Evolutionary conservation across 2,888 invertebrate species (phyloP), one percentile per base, ranked within the genome.

Genomic region (Ctena decussata): DNA sequence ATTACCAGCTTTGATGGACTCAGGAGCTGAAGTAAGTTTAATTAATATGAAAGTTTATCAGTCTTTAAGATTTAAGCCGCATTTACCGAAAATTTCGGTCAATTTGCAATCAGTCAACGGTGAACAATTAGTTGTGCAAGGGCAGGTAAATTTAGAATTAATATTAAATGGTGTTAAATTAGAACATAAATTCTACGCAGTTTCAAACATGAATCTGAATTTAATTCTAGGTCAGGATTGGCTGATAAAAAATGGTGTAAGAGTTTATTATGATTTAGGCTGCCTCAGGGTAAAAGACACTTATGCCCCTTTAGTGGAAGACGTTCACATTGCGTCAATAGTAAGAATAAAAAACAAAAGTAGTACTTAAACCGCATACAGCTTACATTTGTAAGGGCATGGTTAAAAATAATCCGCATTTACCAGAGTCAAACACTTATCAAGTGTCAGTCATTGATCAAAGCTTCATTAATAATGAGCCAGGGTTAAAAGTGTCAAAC

Each of bases 231-330:
- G 72, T 44, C 8, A 24, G 41, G 44, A 72, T 18, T 72, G 72
- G 72, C 44, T 72, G 72, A 41, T 30, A 44, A 1, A 72, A n/a
- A 72, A 72, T 21, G 30, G 30, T 44, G 41, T 72, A 18, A 72
- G 72, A 21, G 44, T 72, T 30, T 72, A 72, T 41, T 35, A 35
- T 32, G 65, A 65, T 8, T n/a, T 44, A 12, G 30, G 30, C 39
- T 41, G 72, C 24, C n/a, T 72, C 2, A 72, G 72, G 44, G 30
- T 72, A 32, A 46, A 46, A 27, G 72, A 30, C 11, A 41, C 41
- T 18, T 72, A 72, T 44, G 41, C 44, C 6, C 39, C 12, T 41
- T 46, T 44, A 44, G 44, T n/a, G 24, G 72, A 72, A 72, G 72
- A 72, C 30, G 44, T 72, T 11, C 41, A 72, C 27, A 41, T 72